Percentiles rank a stretch among this genome's conserved stretches.
These are phyloP conservation scores for Amphimallon solstitiale DNA, from an alignment of 2,888 invertebrate genomes.

Conservation along the genomic window DNA sequence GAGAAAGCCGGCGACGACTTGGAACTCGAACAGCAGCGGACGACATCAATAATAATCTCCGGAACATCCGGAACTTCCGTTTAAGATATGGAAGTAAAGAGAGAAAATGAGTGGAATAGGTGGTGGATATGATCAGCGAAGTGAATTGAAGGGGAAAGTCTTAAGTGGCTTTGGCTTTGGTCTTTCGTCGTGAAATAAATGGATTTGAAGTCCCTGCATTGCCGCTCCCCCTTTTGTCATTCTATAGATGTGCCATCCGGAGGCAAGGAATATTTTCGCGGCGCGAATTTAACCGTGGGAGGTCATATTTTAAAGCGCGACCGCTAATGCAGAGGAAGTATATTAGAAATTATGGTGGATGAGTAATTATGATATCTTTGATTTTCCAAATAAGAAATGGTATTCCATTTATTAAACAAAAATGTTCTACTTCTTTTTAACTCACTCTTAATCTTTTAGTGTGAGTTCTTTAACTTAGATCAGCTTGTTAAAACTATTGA, in stretches of 20 bases:
- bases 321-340: too few relatives aligned
- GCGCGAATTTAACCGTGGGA: slow-evolving; percentile 22
- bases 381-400: too few relatives aligned
- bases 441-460: too few relatives aligned
- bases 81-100: slow-evolving; percentile 46
- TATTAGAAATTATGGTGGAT: too few relatives aligned
- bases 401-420: too few relatives aligned
- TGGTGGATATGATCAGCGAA: slow-evolving; percentile 50
- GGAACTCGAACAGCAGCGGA: slow-evolving; percentile 38
- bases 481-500: too few relatives aligned
- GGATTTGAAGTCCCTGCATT: slow-evolving; percentile 45
- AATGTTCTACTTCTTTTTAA: too few relatives aligned
- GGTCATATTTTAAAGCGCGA: neutral
- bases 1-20: neutral
- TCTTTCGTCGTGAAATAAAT: slow-evolving; percentile 55
- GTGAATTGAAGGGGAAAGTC: slow-evolving; percentile 56
- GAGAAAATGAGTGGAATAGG: slow-evolving; percentile 42
- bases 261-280: slow-evolving; percentile 3
- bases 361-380: too few relatives aligned
- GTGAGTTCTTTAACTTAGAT: too few relatives aligned
- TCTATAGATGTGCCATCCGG: neutral
- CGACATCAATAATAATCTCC: slow-evolving; percentile 51
- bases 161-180: slow-evolving; percentile 58
- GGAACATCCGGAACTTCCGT: slow-evolving; percentile 12
- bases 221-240: neutral